Conservation (phyloP, 1,140 invertebrate species). For the Chlorops oryzae region DNA sequence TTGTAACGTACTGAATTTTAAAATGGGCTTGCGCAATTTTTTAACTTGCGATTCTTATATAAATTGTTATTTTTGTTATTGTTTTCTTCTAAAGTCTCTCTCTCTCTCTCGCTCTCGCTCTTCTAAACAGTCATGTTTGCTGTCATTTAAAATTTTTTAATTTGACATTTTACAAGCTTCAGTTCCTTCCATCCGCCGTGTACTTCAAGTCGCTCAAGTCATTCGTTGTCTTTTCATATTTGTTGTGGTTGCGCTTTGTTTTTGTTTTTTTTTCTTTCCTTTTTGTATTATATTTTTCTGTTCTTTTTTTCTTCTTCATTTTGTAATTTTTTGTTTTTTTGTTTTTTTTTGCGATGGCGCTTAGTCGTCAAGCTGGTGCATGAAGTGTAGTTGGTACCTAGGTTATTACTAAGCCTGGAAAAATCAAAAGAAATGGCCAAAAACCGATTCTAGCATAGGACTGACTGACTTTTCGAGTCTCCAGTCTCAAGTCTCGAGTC, state of each 20-base stretch:
- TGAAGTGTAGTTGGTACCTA: too few relatives aligned
- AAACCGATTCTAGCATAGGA: too few relatives aligned
- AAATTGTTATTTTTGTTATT: background rate
- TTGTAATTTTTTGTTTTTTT: too few relatives aligned
- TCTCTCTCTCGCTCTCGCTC: background rate
- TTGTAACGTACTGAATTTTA: background rate
- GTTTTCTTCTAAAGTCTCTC: background rate
- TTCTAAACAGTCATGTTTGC: slow-evolving; percentile 42
- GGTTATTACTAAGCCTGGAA: too few relatives aligned
- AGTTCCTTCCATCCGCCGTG: background rate
- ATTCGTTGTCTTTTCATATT: too few relatives aligned
- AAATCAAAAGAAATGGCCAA: too few relatives aligned
- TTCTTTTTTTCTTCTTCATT: background rate
- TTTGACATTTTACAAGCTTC: slow-evolving; percentile 45
- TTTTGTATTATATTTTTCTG: background rate
- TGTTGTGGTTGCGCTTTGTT: too few relatives aligned
- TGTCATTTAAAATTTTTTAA: slow-evolving; percentile 46
- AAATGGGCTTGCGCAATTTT: background rate
- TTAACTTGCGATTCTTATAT: background rate
- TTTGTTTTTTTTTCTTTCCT: too few relatives aligned
- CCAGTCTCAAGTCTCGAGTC: too few relatives aligned
- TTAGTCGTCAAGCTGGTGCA: too few relatives aligned
- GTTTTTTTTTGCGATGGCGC: too few relatives aligned
- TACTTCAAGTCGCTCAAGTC: background rate
- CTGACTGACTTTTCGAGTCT: too few relatives aligned